Evolutionary conservation across 64 coral and sea anemone species (phyloP), one percentile per base, ranked within the genome.

Genomic region (Anthopleura sola): DNA sequence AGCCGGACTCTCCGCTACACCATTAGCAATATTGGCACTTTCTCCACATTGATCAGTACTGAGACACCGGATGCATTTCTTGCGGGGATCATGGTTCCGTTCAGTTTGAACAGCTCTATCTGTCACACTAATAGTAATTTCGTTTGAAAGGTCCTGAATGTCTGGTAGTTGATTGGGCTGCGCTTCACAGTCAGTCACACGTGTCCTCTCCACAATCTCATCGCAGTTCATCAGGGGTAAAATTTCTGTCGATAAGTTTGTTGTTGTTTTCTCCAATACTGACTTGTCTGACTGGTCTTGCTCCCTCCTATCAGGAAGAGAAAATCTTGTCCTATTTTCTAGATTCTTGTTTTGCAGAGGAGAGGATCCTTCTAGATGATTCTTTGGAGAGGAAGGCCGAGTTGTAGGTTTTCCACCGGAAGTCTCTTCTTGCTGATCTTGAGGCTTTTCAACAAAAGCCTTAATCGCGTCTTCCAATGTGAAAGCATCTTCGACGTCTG

Each of bases 391-490:
- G 0, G 29, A 71, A 14, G 66, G 26, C n/a, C n/a, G n/a, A 71
- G 10, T 5, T 15, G 66, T 34, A 9, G n/a, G 1, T 32, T 34
- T n/a, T 62, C n/a, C 23, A 24, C 24, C 58, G 58, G 23, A 26
- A 69, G n/a, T 69, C 29, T 69, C 66, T 34, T 34, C 12, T 33
- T 69, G 66, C 29, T 0, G 66, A 69, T 69, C 29, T 34, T 16
- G 76, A 9, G 76, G 37, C 5, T 40, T 79, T 38, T 79, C 76
- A 20, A 19, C 76, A 26, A 79, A 79, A 10, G 19, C 34, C 11
- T 79, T 47, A 21, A 79, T 79, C 18, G 76, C 76, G 21, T 79
- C 76, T 40, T 79, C 76, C 34, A 79, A 16, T 3, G 17, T 79
- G 6, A 79, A 44, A 6, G 37, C 39, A 3, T 79, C 76, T 15